A percentile compares a stretch with the other conserved stretches of the same genome.
These are phyloP conservation scores for Amblyjoppa proteus DNA, from an alignment of 2,888 invertebrate genomes.

Conservation along the genomic window DNA sequence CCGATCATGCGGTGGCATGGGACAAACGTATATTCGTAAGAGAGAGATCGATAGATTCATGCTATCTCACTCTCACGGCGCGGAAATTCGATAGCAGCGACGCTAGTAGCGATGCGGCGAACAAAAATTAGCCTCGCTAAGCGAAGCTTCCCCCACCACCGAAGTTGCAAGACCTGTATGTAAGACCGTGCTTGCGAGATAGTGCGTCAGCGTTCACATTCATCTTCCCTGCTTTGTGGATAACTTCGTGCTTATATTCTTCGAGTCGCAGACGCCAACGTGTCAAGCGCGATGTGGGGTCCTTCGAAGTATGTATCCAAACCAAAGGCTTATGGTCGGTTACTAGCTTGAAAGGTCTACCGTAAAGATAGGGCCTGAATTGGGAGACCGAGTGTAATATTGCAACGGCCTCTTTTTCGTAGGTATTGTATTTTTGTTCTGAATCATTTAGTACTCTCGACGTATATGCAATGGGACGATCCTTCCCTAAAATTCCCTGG, in stretches of 20 bases:
- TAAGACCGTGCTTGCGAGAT: slow-evolving; percentile 81
- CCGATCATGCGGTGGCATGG: too few relatives aligned
- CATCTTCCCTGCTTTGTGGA: slow-evolving; percentile 25
- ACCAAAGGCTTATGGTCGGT: too few relatives aligned
- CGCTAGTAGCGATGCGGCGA: too few relatives aligned
- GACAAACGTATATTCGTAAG: not conserved
- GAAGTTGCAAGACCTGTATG: slow-evolving; percentile 83
- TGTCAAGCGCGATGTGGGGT: not conserved
- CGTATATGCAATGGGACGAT: slow-evolving; percentile 55
- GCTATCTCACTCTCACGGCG: not conserved
- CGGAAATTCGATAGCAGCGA: too few relatives aligned
- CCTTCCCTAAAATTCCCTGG: slow-evolving; percentile 65
- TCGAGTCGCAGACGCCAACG: slow-evolving; percentile 41
- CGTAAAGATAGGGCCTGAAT: too few relatives aligned
- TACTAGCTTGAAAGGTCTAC: too few relatives aligned
- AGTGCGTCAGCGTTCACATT: too few relatives aligned
- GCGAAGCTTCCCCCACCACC: slow-evolving; percentile 1
- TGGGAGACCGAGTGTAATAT: too few relatives aligned
- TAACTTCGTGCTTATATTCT: slow-evolving; percentile 37
- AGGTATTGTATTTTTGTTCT: too few relatives aligned
- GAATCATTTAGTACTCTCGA: too few relatives aligned
- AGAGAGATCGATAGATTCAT: not conserved
- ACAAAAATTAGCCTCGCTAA: not conserved
- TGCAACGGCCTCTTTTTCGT: too few relatives aligned
- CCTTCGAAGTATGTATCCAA: too few relatives aligned